Evolutionary conservation across 1,140 invertebrate species (phyloP).

Genomic region (Danaus plexippus): DNA sequence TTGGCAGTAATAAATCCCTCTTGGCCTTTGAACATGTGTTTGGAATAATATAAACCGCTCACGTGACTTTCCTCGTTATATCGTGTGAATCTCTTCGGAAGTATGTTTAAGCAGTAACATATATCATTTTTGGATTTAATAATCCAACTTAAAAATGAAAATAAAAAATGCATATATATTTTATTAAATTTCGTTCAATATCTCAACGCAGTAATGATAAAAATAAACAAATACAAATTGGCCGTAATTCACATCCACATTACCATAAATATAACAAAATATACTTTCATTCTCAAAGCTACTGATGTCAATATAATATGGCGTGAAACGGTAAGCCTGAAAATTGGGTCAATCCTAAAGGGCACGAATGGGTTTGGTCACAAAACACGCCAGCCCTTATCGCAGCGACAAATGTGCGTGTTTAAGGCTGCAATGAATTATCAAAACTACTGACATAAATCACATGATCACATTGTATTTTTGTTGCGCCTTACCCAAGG

Average conservation of each 20-base stretch:
- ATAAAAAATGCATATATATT: no score
- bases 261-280: no score
- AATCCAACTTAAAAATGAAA: no score
- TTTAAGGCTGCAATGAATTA: constrained; percentile 35
- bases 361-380: constrained; percentile 17
- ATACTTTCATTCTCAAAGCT: constrained; percentile 5
- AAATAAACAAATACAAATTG: no score
- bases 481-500: constrained; percentile 2
- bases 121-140: no score
- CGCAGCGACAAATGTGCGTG: constrained; percentile 35
- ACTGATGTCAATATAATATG: constrained; percentile 18
- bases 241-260: no score
- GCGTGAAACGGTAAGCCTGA: constrained; percentile 15
- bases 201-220: no score
- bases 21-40: constrained; percentile 28
- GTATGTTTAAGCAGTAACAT: no score
- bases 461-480: constrained; percentile 38
- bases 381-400: constrained; percentile 31
- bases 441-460: constrained; percentile 36
- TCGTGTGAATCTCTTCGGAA: constrained; percentile 5
- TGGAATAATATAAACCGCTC: constrained; percentile 29
- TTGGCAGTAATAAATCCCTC: constrained; percentile 40
- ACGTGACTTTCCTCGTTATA: constrained; percentile 23
- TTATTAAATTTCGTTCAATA: no score
- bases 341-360: constrained; percentile 27